Base-by-base conservation (phyloP, 2,888 invertebrate species). In the Gasteruption jaculator region DNA sequence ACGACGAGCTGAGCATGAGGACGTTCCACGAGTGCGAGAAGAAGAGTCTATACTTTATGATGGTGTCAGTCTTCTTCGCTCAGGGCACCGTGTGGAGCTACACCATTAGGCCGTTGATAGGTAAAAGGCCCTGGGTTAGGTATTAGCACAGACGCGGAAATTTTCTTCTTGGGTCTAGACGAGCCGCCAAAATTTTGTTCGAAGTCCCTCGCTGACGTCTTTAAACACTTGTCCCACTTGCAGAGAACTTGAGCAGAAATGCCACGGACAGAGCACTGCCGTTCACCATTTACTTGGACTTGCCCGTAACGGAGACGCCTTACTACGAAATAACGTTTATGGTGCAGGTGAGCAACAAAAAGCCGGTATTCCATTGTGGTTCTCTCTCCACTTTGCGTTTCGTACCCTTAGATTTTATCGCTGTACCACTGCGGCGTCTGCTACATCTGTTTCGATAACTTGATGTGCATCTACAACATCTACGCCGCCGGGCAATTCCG, bases 401-500 rank as follows among this genome's bases (percentile, higher is more conserved):
- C 12, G 11, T 11, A 29, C 29, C n/a, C 41, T 11, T 34, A 51
- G 51, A 32, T 30, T 14, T n/a, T 52, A 12, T 19, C 49, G 2
- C 31, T 39, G 27, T 5, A 45, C 8, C 50, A 52, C 29, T 31
- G 38, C 16, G 50, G 52, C 24, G 40, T 52, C 25, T 50, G 48
- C 46, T 52, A 39, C 12, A 22, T 39, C n/a, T 41, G 35, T 25
- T 36, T 36, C 35, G 41, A 41, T 19, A 30, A 31, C 12, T 30
- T 50, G 38, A 33, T 55, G 20, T 46, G 41, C 18, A 45, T 48
- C 3, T 35, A 51, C 11, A 52, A 49, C 19, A 35, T 51, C 4
- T 49, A 50, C 27, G 44, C 50, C 5, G 48, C 41, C 7, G 52
- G 52, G 1, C 52, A 53, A 33, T 56, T 53, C 30, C 45, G 37